These are phyloP conservation scores for Phrynosoma blainvillii DNA, from an alignment of 2,113 vertebrate species.

Conservation along the genomic window DNA sequence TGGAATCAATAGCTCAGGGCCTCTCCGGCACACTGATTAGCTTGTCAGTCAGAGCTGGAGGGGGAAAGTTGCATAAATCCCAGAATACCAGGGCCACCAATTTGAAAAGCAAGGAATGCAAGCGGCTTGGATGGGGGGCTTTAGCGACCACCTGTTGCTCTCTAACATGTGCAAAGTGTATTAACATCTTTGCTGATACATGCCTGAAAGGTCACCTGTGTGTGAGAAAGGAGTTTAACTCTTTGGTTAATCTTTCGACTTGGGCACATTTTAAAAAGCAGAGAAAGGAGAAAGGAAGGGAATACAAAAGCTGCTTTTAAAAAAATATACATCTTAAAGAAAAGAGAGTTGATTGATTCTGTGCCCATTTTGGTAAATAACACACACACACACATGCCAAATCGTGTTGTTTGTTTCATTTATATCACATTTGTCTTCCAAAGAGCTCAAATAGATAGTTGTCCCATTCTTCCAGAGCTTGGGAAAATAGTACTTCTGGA, in stretches of 20 bases:
- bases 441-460: no score
- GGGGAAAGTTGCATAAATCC: conserved; percentile 91
- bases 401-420: no score
- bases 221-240: conserved; percentile 55
- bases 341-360: no score
- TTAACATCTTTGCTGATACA: conserved; percentile 92
- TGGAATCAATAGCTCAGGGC: conserved; percentile 93
- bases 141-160: conserved; percentile 93
- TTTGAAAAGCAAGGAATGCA: conserved; percentile 90
- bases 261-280: conserved; percentile 53
- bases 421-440: no score
- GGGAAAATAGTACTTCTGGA: no score
- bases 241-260: conserved; percentile 79
- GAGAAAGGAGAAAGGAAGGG: no score
- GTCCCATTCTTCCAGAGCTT: no score
- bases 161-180: conserved; percentile 94
- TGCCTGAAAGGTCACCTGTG: conserved; percentile 83
- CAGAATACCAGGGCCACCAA: conserved; percentile 92
- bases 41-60: conserved; percentile 97
- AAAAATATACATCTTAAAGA: no score
- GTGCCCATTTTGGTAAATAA: no score
- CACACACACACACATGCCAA: no score
- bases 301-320: background rate
- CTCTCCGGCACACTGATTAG: conserved; percentile 95
- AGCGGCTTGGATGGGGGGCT: conserved; percentile 79